Base-by-base conservation (phyloP, 2,113 vertebrate species). In the Pyxicephalus adspersus region DNA sequence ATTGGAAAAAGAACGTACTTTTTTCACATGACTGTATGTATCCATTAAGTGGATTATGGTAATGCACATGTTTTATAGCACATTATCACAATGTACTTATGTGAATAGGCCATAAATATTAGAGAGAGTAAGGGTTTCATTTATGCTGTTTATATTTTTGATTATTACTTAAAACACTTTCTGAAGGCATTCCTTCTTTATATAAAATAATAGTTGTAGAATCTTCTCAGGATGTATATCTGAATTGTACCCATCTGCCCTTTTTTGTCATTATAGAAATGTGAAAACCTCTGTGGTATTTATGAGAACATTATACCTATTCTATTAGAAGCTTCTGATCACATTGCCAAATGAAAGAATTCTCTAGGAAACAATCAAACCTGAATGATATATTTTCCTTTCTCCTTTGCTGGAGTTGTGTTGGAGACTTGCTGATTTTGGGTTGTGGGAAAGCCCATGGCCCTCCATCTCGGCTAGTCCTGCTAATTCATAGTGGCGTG, bases 341-440 rank as follows among this genome's bases (percentile, higher is more conserved):
- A 6, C 66, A 34, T 68, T 51, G 29, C 6, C 26, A 67, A 67
- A 65, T 54, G 20, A 67, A 66, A 67, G 64, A 25, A 67, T 55
- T 20, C 63, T 38, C 11, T 29, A 38, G 64, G 76, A 67, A 66
- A 9, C 38, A 52, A 50, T n/a, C 57, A 76, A 60, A 28, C 26
- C 8, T 54, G 54, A 34, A 55, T 66, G 66, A 18, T 77, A 15
- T 28, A 18, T 75, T 58, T 64, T 66, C 63, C 76, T 74, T 65
- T 38, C 65, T 72, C 70, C 51, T 72, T 80, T 75, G 81, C 60
- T 38, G 22, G 70, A 75, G 51, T 76, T 80, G 84, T 85, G 89
- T 87, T 77, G 81, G 83, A 76, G 86, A 86, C 86, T 89, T 84
- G 86, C 85, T 88, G 87, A 87, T 88, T 85, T 81, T 83, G 45